Conservation (phyloP, 2,797 vertebrate species). For the Gambelia wislizenii region DNA sequence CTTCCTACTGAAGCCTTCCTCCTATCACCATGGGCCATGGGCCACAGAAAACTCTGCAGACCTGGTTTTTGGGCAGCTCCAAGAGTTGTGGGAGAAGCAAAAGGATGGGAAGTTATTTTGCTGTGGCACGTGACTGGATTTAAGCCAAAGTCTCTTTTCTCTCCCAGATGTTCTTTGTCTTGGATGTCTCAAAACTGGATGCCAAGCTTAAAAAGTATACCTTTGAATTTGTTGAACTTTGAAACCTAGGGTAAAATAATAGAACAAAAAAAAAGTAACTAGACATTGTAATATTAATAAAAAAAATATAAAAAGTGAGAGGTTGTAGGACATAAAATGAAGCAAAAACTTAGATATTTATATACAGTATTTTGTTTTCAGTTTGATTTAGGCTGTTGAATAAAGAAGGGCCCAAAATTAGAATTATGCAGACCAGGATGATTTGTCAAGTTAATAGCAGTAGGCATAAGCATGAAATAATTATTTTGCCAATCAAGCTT, state of each 20-base stretch:
- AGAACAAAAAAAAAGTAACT: neutral
- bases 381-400: neutral
- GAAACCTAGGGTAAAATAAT: neutral
- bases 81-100: neutral
- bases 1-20: too few species aligned
- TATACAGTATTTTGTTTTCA: neutral
- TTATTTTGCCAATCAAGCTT: slow-evolving; percentile 3
- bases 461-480: neutral
- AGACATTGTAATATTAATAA: neutral
- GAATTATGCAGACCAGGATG: neutral
- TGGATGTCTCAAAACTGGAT: neutral
- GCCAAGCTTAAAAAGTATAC: neutral
- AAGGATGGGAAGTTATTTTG: neutral
- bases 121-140: neutral
- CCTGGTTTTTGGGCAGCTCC: too few species aligned
- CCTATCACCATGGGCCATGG: neutral
- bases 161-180: neutral
- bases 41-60: neutral
- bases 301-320: neutral
- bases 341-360: neutral
- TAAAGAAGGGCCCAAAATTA: neutral
- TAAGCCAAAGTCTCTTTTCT: neutral
- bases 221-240: neutral
- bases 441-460: neutral
- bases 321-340: neutral